Percentiles rank a stretch among this genome's conserved stretches.
phyloP scores from a whole-genome alignment of 1,140 invertebrate species.

The Lethrus apterus region DNA sequence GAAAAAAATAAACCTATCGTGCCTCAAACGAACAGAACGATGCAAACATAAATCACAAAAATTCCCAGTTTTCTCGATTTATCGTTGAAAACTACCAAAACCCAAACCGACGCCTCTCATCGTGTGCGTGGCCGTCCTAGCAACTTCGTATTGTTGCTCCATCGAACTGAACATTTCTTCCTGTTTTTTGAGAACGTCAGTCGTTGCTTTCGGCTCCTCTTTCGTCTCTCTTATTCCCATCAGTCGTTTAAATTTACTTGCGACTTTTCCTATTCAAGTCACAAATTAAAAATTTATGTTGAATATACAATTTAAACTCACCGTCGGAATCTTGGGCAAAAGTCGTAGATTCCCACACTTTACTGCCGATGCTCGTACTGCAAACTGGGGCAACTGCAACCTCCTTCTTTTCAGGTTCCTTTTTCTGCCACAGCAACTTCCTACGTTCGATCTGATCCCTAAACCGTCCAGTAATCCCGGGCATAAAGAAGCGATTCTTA shows the following conservation, averaged over 20 bases:
- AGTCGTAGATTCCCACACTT: conserved; percentile 73
- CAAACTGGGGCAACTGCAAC: conserved; percentile 6
- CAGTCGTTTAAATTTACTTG: conserved; percentile 89
- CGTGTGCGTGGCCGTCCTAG: conserved; percentile 86
- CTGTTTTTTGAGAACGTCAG: conserved; percentile 69
- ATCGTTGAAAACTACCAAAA: conserved; percentile 47
- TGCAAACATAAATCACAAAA: no score
- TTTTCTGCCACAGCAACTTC: conserved; percentile 82
- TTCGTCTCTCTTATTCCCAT: conserved; percentile 83
- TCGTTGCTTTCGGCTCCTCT: conserved; percentile 34
- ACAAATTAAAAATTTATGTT: not conserved
- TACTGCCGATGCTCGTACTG: conserved; percentile 42
- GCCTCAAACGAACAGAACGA: no score
- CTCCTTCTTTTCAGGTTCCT: conserved; percentile 40
- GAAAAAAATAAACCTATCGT: no score
- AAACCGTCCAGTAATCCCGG: conserved; percentile 73
- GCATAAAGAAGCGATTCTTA: conserved; percentile 67
- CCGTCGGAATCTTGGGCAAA: conserved; percentile 86
- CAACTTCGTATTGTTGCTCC: conserved; percentile 92
- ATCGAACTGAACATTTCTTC: conserved; percentile 86
- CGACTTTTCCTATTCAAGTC: conserved; percentile 53
- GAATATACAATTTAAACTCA: not conserved
- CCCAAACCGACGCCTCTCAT: conserved; percentile 88
- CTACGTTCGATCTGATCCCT: conserved; percentile 79
- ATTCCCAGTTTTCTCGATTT: no score